A percentile compares a stretch with the other conserved stretches of the same genome.
These are phyloP conservation scores for Caprella mutica DNA, from an alignment of 2,888 invertebrate genomes.

Conservation along the genomic window DNA sequence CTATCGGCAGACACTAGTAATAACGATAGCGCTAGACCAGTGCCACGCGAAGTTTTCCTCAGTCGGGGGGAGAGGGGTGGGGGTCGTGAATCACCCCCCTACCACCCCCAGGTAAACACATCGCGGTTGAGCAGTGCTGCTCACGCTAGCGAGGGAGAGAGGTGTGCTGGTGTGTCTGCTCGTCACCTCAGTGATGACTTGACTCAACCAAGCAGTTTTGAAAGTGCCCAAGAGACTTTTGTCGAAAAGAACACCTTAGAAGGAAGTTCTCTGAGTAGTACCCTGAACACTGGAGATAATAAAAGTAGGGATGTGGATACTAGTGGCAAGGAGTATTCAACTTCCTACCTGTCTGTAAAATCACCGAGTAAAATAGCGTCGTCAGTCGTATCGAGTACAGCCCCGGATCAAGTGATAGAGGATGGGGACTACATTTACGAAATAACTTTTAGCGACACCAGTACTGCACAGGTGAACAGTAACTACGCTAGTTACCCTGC, in stretches of 20 bases:
- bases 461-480: too few species aligned
- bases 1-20: slow-evolving; percentile 13
- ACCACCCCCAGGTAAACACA: slow-evolving; percentile 20
- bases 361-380: too few species aligned
- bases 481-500: too few species aligned
- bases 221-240: not conserved
- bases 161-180: slow-evolving; percentile 10
- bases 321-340: too few species aligned
- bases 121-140: slow-evolving; percentile 10
- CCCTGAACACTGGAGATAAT: too few species aligned
- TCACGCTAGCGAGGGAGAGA: slow-evolving; percentile 8
- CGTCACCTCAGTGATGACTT: slow-evolving; percentile 5
- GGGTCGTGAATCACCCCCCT: slow-evolving; percentile 13
- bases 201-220: slow-evolving; percentile 7
- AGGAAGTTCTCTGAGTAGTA: too few species aligned
- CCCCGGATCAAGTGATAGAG: slow-evolving; percentile 2
- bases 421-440: not conserved
- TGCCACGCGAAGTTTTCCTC: not conserved
- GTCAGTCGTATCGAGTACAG: too few species aligned
- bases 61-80: slow-evolving; percentile 7
- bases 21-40: not conserved
- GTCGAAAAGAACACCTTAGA: too few species aligned
- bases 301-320: too few species aligned
- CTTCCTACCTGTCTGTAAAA: too few species aligned
- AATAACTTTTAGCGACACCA: too few species aligned